phyloP scores from a whole-genome alignment of 2,113 vertebrate species.

The Aptenodytes patagonicus region DNA sequence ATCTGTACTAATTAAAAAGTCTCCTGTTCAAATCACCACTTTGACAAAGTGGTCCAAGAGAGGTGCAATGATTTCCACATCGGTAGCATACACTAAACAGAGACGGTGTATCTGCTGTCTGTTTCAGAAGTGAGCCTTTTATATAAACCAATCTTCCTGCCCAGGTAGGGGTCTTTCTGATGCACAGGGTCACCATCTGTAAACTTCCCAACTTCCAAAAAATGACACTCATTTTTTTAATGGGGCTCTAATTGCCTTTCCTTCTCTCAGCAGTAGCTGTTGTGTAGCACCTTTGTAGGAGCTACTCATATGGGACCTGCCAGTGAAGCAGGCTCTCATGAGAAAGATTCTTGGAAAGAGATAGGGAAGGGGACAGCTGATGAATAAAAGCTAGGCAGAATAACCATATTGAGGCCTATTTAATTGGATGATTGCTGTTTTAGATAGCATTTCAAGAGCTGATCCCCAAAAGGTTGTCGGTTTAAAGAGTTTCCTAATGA shows the following conservation, averaged over 20 bases:
- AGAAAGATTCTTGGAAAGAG: background rate
- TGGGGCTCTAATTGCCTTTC: background rate
- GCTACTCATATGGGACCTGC: background rate
- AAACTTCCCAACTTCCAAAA: background rate
- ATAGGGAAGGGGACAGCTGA: background rate
- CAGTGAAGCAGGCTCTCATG: background rate
- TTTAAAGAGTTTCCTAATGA: background rate
- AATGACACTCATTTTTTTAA: background rate
- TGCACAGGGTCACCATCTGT: background rate
- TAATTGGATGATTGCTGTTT: background rate
- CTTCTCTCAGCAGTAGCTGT: background rate
- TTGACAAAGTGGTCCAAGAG: background rate
- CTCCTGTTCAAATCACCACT: background rate
- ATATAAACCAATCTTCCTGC: background rate
- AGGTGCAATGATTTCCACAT: background rate
- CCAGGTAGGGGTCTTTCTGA: background rate
- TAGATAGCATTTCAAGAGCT: background rate
- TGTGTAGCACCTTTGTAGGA: background rate
- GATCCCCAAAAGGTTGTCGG: background rate
- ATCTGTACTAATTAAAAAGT: background rate
- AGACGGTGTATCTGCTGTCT: accelerated
- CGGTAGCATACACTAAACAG: background rate
- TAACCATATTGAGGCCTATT: background rate
- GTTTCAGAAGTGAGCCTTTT: background rate
- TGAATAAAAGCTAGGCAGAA: background rate